Percentiles rank a stretch among this genome's conserved stretches.
Evolutionary conservation across 2,888 invertebrate genomes (phyloP).

Genomic region (Caenorhabditis becei): DNA sequence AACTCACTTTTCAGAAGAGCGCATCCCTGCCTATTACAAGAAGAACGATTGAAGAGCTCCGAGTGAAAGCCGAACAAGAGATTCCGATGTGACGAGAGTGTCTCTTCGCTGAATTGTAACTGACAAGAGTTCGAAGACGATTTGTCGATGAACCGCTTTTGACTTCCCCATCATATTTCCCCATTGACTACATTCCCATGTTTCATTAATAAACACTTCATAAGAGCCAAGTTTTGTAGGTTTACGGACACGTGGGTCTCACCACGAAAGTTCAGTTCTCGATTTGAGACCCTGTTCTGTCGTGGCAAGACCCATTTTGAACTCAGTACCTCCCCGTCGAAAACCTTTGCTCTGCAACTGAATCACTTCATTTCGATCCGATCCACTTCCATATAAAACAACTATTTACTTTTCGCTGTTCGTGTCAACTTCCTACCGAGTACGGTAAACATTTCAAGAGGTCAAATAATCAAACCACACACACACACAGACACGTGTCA

Average conservation of each 20-base stretch:
- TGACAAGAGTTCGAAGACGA: constrained; percentile 32
- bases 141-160: constrained; percentile 28
- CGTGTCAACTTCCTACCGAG: constrained; percentile 35
- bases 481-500: constrained; percentile 2
- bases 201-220: neutral
- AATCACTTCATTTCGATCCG: neutral
- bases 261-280: no score
- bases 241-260: no score
- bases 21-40: constrained; percentile 42
- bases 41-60: constrained; percentile 36
- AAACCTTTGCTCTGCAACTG: no score
- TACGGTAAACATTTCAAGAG: constrained; percentile 44
- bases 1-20: constrained; percentile 46
- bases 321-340: no score
- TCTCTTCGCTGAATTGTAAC: neutral
- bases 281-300: no score
- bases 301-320: no score
- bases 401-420: neutral
- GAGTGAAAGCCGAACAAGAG: constrained; percentile 27
- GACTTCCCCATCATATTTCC: neutral
- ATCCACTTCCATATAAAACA: neutral
- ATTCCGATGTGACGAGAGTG: constrained; percentile 22
- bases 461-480: constrained; percentile 51
- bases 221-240: no score
- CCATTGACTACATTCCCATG: neutral